Conservation (phyloP, 2,113 vertebrate genomes). For the Trachemys scripta region DNA sequence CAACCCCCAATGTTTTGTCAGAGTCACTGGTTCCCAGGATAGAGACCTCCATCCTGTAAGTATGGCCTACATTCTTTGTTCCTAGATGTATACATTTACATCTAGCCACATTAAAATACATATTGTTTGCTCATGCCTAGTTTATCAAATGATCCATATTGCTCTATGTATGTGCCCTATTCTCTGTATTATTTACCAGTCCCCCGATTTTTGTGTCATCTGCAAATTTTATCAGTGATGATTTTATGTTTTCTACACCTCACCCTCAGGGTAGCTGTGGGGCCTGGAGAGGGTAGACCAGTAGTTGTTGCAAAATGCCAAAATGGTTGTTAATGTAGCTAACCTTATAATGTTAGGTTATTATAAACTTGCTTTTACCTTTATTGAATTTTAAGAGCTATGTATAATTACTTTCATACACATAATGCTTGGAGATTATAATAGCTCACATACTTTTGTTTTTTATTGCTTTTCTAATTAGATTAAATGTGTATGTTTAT, state of each 20-base stretch:
- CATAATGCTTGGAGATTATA: background rate
- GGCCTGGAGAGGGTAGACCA: background rate
- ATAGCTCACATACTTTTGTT: background rate
- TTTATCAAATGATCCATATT: background rate
- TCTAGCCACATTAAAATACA: background rate
- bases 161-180: background rate
- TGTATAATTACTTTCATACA: background rate
- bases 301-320: background rate
- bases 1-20: background rate
- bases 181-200: background rate
- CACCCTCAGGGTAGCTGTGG: background rate
- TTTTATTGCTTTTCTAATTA: background rate
- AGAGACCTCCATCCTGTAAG: background rate
- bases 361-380: background rate
- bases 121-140: background rate
- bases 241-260: background rate
- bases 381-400: background rate
- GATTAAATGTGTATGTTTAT: background rate
- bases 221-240: background rate
- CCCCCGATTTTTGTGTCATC: background rate
- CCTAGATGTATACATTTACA: background rate
- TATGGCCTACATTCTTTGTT: background rate
- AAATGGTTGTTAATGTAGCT: background rate
- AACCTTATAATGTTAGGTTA: background rate
- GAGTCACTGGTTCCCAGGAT: background rate